Evolutionary conservation across 30 jellyfish, hydroid and myxozoan species (phyloP), one percentile per base, ranked within the genome.

Genomic region (Sanderia malayensis): DNA sequence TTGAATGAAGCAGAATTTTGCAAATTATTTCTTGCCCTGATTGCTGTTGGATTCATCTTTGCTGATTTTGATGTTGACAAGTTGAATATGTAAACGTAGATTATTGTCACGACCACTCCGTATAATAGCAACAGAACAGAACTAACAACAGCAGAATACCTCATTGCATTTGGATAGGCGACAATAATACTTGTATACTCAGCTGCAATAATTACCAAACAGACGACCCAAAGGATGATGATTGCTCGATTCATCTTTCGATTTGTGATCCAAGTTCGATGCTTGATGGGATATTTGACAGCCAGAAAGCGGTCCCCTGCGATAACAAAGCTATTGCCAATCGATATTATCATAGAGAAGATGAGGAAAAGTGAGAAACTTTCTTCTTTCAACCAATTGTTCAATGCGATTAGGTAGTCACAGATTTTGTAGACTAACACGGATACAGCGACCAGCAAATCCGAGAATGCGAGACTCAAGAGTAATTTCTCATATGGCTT

Each of bases 271-370:
- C 7, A 46, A 7, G 46, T 26, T 1, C 58, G 81, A 27, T 69
- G 81, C 26, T 15, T 44, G 21, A 69, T 19, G 1, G 81, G 81
- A 19, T 10, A 69, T 46, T 45, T 69, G 26, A 69, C 69, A 18
- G 46, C 81, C 24, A 69, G 25, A 23, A 69, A 31, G 18, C 81
- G 81, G 24, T 69, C 81, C 13, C 44, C 31, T 23, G 81, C 46
- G 45, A 69, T 44, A 17, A 31, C 37, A 22, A 69, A 6, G 27
- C 55, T 28, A 52, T 69, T 69, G 55, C 61, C 31, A 1, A 32
- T 31, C 6, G 81, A 69, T 1, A 26, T 13, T 20, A 19, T 18
- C 66, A 52, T 13, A 8, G 81, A 44, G 17, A 46, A 28, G 1
- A 69, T 37, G 3, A 69, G 69, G 20, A 69, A 32, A 20, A 69